phyloP scores from a whole-genome alignment of 2,888 invertebrate genomes.

The Papilio elwesi region DNA sequence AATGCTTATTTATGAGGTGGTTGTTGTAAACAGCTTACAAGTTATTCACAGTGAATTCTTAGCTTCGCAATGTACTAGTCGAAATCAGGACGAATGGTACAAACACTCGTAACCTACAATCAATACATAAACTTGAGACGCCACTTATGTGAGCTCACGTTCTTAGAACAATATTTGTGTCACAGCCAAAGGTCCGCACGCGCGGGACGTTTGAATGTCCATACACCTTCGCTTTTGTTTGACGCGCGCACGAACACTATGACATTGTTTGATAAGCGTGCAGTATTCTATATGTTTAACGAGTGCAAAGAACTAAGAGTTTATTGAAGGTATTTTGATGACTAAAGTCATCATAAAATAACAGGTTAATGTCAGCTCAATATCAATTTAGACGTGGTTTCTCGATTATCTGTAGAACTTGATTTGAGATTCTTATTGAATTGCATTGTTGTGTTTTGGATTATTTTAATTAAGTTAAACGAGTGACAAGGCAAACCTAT shows the following conservation, averaged over 20 bases:
- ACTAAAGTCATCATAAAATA: neutral
- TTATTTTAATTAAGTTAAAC: too few relatives aligned
- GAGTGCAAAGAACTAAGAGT: neutral
- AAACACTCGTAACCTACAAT: conserved; percentile 14
- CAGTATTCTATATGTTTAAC: neutral
- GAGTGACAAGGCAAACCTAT: too few relatives aligned
- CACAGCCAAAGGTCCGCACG: conserved; percentile 27
- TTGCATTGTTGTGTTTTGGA: too few relatives aligned
- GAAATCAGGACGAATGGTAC: conserved; percentile 12
- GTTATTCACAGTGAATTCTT: conserved; percentile 9
- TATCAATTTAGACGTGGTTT: neutral
- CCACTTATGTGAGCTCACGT: conserved; percentile 28
- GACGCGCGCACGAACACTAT: neutral
- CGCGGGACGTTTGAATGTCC: neutral
- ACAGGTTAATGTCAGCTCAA: neutral
- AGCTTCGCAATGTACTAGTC: neutral
- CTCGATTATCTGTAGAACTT: too few relatives aligned
- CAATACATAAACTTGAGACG: conserved; percentile 6
- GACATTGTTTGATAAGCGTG: conserved; percentile 13
- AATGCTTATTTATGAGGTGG: neutral
- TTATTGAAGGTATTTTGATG: conserved; percentile 9
- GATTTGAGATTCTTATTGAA: too few relatives aligned
- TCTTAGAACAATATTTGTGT: conserved; percentile 38
- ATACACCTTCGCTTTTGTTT: conserved; percentile 18
- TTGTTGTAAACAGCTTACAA: neutral